A percentile compares a stretch with the other conserved stretches of the same genome.
Evolutionary conservation across 2,888 invertebrate genomes (phyloP).

Genomic region (Limnephilus rhombicus): DNA sequence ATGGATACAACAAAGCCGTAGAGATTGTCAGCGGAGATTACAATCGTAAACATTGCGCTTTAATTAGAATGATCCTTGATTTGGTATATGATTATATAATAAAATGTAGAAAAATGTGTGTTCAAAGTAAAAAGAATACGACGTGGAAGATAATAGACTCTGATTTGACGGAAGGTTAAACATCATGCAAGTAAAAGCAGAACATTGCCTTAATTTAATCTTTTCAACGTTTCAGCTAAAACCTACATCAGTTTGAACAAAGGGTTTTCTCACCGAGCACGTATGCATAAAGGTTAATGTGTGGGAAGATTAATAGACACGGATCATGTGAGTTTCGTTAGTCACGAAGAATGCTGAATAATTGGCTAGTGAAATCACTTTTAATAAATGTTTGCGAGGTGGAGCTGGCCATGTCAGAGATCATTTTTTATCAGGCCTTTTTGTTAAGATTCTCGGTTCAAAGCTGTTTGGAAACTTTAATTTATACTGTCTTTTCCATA

Average conservation of each 20-base stretch:
- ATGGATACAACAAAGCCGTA: constrained; percentile 18
- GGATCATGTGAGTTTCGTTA: background rate
- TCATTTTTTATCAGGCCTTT: background rate
- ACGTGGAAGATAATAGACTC: background rate
- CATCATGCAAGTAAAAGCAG: background rate
- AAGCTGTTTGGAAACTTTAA: background rate
- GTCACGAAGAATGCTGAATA: background rate
- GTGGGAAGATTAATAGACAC: background rate
- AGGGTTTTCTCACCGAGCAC: background rate
- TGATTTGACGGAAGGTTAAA: background rate
- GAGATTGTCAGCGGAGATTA: constrained; percentile 47
- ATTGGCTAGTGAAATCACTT: background rate
- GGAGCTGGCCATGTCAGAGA: background rate
- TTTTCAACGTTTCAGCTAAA: background rate
- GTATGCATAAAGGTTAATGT: background rate
- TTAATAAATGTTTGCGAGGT: background rate
- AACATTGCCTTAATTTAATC: background rate
- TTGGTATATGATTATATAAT: background rate
- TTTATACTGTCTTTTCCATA: background rate
- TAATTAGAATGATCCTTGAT: constrained; percentile 36
- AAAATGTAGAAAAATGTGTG: background rate
- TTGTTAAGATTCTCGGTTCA: background rate
- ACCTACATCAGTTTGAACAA: background rate
- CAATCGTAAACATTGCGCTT: constrained; percentile 11
- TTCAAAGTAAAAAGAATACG: background rate